Conservation (phyloP, 2,888 invertebrate genomes). For the Gerosis bhagava region DNA sequence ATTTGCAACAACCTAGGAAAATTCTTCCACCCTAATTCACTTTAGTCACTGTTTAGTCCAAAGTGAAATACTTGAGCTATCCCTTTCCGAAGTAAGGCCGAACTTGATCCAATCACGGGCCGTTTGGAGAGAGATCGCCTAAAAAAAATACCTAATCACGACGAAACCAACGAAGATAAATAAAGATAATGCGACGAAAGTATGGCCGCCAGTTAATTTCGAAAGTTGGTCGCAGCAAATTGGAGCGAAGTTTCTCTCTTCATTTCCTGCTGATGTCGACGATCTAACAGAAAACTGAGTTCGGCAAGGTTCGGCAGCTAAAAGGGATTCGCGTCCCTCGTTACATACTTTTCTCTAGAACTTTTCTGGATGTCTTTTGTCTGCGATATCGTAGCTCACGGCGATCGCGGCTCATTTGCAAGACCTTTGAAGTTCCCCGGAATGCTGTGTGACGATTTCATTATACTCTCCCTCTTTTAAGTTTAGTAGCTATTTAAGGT, state of each 20-base stretch:
- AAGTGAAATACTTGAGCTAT: slow-evolving; percentile 24
- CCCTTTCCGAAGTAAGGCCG: not conserved
- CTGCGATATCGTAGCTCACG: slow-evolving; percentile 23
- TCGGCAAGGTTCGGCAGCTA: slow-evolving; percentile 4
- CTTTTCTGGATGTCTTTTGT: slow-evolving; percentile 13
- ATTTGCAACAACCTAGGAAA: slow-evolving; percentile 21
- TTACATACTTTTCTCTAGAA: slow-evolving; percentile 25
- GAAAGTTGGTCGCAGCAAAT: slow-evolving; percentile 50
- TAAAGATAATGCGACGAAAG: slow-evolving; percentile 45
- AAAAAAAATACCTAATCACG: slow-evolving; percentile 43
- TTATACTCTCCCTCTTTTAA: too few relatives aligned
- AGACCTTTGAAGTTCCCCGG: slow-evolving; percentile 19
- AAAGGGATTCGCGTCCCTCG: slow-evolving; percentile 20
- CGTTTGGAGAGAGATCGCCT: slow-evolving; percentile 3
- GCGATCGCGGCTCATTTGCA: slow-evolving; percentile 21
- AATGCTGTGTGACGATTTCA: slow-evolving; percentile 13
- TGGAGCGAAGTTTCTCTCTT: slow-evolving; percentile 54
- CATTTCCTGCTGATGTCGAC: slow-evolving; percentile 55
- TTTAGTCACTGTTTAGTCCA: slow-evolving; percentile 22
- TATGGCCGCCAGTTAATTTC: slow-evolving; percentile 45
- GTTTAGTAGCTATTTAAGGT: too few relatives aligned
- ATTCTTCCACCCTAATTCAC: slow-evolving; percentile 25
- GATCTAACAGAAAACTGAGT: slow-evolving; percentile 24
- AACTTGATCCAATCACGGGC: not conserved
- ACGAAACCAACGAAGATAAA: slow-evolving; percentile 40